These are phyloP conservation scores for Odontomyia ornata DNA, from an alignment of 2,888 invertebrate genomes.

Conservation along the genomic window DNA sequence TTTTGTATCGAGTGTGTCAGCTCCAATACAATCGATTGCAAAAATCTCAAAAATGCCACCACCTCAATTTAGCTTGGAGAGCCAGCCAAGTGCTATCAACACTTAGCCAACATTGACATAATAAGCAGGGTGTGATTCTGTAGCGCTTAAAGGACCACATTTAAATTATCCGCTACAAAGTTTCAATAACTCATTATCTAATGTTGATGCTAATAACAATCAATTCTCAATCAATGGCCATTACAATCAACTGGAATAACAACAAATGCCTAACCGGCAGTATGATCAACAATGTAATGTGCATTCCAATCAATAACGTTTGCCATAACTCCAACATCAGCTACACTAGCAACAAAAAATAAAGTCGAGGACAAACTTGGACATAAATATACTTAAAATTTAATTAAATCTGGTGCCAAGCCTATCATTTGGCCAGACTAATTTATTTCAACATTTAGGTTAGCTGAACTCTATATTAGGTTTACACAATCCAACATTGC, in stretches of 20 bases:
- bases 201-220: conserved; percentile 16
- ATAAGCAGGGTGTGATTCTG: conserved; percentile 7
- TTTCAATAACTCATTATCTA: not conserved
- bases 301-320: conserved; percentile 47
- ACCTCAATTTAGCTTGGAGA: conserved; percentile 62
- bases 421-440: no score
- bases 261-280: not conserved
- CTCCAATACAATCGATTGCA: conserved; percentile 28
- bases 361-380: not conserved
- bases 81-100: conserved; percentile 61
- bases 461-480: no score
- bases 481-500: no score
- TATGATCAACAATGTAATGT: conserved; percentile 36
- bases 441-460: no score
- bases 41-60: conserved; percentile 44
- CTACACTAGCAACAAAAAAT: not conserved
- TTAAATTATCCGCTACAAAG: conserved; percentile 23
- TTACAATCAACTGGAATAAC: not conserved
- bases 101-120: conserved; percentile 54
- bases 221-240: conserved; percentile 8
- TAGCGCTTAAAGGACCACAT: conserved; percentile 45
- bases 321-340: conserved; percentile 49
- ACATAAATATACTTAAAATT: conserved; percentile 30
- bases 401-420: conserved; percentile 61
- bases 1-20: conserved; percentile 66